phyloP scores from a whole-genome alignment of 2,888 invertebrate species.

The Scaptomyza parva region DNA sequence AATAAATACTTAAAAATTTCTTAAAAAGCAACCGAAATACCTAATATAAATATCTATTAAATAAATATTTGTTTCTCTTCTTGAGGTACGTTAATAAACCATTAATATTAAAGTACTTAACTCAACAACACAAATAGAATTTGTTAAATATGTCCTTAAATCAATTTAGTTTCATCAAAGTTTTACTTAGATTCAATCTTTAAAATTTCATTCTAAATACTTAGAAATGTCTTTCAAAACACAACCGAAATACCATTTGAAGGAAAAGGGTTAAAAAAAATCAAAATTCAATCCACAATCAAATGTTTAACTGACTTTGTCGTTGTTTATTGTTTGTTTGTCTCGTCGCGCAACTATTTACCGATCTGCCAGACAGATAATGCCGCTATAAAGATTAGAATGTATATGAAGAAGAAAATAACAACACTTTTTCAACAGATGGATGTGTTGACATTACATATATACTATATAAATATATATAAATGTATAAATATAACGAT shows the following conservation, averaged over 20 bases:
- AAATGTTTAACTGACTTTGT: constrained; percentile 45
- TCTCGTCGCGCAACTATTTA: constrained; percentile 31
- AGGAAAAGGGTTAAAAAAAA: not conserved
- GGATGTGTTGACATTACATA: constrained; percentile 7
- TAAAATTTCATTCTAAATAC: too few relatives aligned
- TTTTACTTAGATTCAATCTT: too few relatives aligned
- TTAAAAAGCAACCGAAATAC: too few relatives aligned
- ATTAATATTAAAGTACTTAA: too few relatives aligned
- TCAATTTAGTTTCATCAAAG: too few relatives aligned
- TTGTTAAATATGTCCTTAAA: too few relatives aligned
- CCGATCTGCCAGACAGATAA: constrained; percentile 43
- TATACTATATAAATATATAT: not conserved
- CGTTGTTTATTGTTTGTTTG: constrained; percentile 45
- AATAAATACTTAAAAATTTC: too few relatives aligned
- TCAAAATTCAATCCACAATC: not conserved
- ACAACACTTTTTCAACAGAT: not conserved
- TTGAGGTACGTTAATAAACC: too few relatives aligned
- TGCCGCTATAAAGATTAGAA: constrained; percentile 36
- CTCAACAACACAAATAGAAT: too few relatives aligned
- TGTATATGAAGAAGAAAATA: constrained; percentile 6
- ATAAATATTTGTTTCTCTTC: too few relatives aligned
- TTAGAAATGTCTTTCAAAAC: not conserved
- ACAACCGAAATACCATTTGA: not conserved
- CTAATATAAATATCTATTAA: too few relatives aligned
- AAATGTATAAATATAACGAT: constrained; percentile 2